These are phyloP conservation scores for Symphodus melops DNA, from an alignment of 2,113 vertebrate genomes.

Conservation along the genomic window DNA sequence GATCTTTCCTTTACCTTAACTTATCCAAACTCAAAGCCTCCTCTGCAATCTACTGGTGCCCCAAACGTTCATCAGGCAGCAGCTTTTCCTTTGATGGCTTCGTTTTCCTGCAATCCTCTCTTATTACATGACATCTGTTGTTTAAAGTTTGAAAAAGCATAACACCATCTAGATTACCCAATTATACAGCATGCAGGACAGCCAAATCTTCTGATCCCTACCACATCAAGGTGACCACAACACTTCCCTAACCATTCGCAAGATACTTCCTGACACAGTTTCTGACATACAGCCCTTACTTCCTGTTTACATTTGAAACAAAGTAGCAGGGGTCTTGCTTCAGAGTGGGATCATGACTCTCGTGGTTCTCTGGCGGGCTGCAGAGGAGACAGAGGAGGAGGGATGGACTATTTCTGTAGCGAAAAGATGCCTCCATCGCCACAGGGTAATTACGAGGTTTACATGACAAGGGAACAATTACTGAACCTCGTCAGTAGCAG, in stretches of 20 bases:
- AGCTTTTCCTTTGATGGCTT: not conserved
- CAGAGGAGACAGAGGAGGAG: conserved; percentile 33
- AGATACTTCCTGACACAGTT: conserved; percentile 32
- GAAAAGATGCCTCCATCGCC: conserved; percentile 43
- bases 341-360: conserved; percentile 7
- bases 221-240: conserved; percentile 1
- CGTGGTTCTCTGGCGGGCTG: conserved; percentile 16
- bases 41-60: no score
- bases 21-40: no score
- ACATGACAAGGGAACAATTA: conserved; percentile 56
- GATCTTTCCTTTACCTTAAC: no score
- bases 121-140: conserved; percentile 9
- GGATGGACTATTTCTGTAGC: conserved; percentile 49
- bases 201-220: conserved; percentile 3
- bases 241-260: conserved; percentile 19
- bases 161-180: not conserved
- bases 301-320: conserved; percentile 64
- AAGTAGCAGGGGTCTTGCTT: conserved; percentile 32
- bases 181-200: conserved; percentile 12
- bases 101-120: not conserved
- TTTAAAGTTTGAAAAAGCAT: not conserved
- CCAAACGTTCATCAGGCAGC: no score
- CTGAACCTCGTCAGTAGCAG: conserved; percentile 45
- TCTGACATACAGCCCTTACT: conserved; percentile 25
- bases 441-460: conserved; percentile 69